Base-by-base conservation (phyloP, 1,140 invertebrate genomes). In the Venturia canescens region DNA sequence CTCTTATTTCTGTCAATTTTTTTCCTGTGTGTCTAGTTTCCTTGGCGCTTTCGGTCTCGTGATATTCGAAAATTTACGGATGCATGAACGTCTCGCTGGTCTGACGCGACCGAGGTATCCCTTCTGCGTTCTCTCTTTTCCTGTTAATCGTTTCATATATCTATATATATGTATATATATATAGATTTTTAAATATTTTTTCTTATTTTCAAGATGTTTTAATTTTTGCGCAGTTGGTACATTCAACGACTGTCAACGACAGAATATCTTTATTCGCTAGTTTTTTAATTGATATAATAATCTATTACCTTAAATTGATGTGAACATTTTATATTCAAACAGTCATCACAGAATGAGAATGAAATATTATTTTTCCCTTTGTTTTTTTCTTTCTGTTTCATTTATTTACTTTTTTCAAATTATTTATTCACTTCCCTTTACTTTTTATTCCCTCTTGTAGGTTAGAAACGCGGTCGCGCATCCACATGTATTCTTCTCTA, bases 281-380 rank as follows among this genome's bases (percentile, higher is more conserved):
- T 81, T 34, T 34, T 83, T 85, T 74, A 84, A 86, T 88, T 80
- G 82, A 85, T 86, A 34, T 84, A 86, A 84, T 81, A 86, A 84
- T 81, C 83, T 57, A 83, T 76, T 85, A 87, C 84, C 80, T 80
- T 88, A 86, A 83, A 83, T 84, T 86, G 75, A 86, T 83, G 86
- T 85, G 85, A 89, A 88, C 83, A 82, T 86, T 84, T 85, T 80
- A 82, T 87, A 88, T 87, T 87, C 88, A 86, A 84, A 88, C 87
- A 90, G 83, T 89, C 89, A 89, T 90, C 89, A 90, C 89, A 89
- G 87, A 89, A 89, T 89, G 83, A 89, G 87, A 90, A 89, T 89
- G 86, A 89, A 89, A 89, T 88, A 89, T 87, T 53, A 82, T 72
- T 83, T 70, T 81, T 82, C 71, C 82, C 76, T 78, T 21, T n/a